A percentile compares a stretch with the other conserved stretches of the same genome.
Evolutionary conservation across 1,140 invertebrate species (phyloP).

Genomic region (Caenorhabditis inopinata): DNA sequence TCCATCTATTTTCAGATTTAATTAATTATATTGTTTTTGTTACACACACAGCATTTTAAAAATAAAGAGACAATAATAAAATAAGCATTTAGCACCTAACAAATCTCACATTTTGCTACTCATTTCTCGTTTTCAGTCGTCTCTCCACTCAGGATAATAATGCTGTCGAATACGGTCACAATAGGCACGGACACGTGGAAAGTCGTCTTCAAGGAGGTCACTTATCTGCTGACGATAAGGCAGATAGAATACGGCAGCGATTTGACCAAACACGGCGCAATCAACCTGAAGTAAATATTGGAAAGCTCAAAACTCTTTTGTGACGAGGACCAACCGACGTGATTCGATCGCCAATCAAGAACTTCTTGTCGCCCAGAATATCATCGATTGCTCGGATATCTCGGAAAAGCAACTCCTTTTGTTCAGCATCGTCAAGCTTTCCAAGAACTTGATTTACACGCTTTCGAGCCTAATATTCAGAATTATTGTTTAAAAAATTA

Average conservation of each 20-base stretch:
- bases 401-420: constrained; percentile 18
- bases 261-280: constrained; percentile 49
- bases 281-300: constrained; percentile 42
- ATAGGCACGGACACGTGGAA: constrained; percentile 41
- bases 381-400: constrained; percentile 47
- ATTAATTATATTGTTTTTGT: too few species aligned
- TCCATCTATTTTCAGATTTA: too few species aligned
- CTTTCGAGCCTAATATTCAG: not conserved
- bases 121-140: constrained; percentile 2
- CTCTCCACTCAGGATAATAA: constrained; percentile 52
- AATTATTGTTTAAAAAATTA: not conserved
- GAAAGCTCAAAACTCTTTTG: not conserved
- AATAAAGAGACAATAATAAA: not conserved
- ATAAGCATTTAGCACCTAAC: not conserved
- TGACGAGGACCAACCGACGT: constrained; percentile 21
- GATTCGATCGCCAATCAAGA: constrained; percentile 46
- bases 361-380: constrained; percentile 51
- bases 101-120: not conserved
- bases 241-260: constrained; percentile 46
- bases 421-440: constrained; percentile 43
- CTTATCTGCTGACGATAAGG: constrained; percentile 49
- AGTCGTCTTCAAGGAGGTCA: constrained; percentile 51
- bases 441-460: constrained; percentile 34
- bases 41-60: not conserved
- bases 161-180: constrained; percentile 46